Conservation (phyloP, 1,140 invertebrate species). For the Drosophila pseudoananassae region DNA sequence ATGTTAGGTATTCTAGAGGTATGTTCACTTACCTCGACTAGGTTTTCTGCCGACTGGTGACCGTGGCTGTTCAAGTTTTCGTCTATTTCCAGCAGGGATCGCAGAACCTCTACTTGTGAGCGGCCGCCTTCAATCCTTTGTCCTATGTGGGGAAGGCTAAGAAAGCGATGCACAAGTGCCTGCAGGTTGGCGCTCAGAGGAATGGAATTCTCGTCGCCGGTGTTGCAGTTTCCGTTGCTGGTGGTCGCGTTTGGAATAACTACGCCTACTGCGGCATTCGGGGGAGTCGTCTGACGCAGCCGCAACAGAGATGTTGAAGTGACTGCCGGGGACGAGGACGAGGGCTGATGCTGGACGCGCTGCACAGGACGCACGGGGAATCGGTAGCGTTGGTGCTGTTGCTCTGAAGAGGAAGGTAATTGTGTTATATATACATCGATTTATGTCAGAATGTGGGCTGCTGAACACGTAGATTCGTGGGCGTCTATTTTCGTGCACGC, state of each 20-base stretch:
- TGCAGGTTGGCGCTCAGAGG: conserved; percentile 35
- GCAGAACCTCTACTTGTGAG: conserved; percentile 50
- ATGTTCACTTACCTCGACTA: conserved; percentile 24
- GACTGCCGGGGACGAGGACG: conserved; percentile 22
- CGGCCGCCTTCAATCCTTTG: conserved; percentile 24
- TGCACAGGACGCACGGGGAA: conserved; percentile 81
- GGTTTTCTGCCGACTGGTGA: conserved; percentile 11
- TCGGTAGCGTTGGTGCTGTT: conserved; percentile 77
- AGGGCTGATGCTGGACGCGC: conserved; percentile 69
- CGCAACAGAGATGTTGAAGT: conserved; percentile 39
- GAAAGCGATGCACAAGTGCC: conserved; percentile 42
- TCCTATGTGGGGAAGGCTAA: conserved; percentile 22
- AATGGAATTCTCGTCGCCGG: conserved; percentile 19
- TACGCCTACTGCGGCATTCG: conserved; percentile 74
- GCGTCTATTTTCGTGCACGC: conserved; percentile 65
- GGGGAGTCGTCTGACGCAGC: conserved; percentile 54
- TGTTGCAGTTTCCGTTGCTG: conserved; percentile 44
- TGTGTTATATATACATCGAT: conserved; percentile 22
- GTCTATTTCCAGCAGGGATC: conserved; percentile 54
- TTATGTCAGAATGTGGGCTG: conserved; percentile 29
- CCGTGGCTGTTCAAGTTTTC: conserved; percentile 57
- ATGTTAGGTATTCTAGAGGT: neutral
- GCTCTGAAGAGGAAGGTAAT: conserved; percentile 54
- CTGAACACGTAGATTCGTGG: conserved; percentile 42
- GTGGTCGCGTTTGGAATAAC: conserved; percentile 78